Conservation (phyloP, 2,797 vertebrate genomes). For the Chelonia mydas region DNA sequence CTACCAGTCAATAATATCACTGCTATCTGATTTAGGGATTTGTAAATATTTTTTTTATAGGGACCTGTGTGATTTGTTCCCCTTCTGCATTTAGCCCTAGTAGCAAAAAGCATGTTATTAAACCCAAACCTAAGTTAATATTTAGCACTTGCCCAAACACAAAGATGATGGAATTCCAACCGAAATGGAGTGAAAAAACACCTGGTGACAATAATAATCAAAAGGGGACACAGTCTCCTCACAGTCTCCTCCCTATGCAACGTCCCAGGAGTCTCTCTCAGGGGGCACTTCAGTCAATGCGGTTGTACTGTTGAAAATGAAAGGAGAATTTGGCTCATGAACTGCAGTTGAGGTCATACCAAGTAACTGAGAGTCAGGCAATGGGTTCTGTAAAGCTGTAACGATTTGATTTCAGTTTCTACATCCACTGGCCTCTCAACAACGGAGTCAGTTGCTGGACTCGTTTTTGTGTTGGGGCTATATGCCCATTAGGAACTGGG, state of each 20-base stretch:
- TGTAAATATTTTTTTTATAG: not conserved
- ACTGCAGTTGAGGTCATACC: not conserved
- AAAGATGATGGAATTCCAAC: not conserved
- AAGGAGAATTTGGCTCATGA: not conserved
- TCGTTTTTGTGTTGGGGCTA: not conserved
- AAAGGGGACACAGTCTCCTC: not conserved
- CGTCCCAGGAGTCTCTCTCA: fast-evolving
- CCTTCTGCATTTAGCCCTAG: not conserved
- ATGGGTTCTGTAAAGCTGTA: not conserved
- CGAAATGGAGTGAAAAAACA: constrained; percentile 20
- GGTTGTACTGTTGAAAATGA: fast-evolving
- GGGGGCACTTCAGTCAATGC: not conserved
- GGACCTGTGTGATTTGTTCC: not conserved
- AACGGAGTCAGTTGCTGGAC: not conserved
- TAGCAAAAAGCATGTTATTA: not conserved
- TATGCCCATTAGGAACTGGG: not conserved
- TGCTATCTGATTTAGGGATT: not conserved
- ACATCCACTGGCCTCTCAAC: not conserved
- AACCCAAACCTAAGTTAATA: constrained; percentile 48
- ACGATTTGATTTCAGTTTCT: not conserved
- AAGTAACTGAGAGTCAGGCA: fast-evolving
- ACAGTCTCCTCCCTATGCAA: not conserved
- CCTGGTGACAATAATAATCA: fast-evolving
- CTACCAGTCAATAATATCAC: not conserved
- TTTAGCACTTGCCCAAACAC: not conserved